These are phyloP conservation scores for Octopus bimaculoides DNA, from an alignment of 1,140 invertebrate species.

Conservation along the genomic window DNA sequence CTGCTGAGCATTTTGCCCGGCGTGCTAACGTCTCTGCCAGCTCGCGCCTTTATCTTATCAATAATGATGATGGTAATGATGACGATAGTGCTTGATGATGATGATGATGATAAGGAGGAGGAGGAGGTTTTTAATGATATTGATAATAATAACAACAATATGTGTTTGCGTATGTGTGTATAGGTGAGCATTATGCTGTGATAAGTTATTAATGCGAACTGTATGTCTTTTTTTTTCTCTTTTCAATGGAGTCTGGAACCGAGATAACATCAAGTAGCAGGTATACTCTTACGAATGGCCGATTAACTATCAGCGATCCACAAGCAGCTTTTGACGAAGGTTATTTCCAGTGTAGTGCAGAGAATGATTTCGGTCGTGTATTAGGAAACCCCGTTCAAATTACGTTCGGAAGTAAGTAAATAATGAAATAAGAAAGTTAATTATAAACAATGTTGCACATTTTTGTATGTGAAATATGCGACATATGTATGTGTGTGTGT, in stretches of 20 bases:
- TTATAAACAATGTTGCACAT: background rate
- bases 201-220: too few relatives aligned
- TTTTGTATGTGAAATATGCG: background rate
- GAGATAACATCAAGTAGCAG: background rate
- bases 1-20: too few relatives aligned
- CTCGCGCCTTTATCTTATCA: too few relatives aligned
- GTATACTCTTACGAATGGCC: slow-evolving; percentile 32
- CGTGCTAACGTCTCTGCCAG: too few relatives aligned
- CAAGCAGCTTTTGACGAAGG: slow-evolving; percentile 20
- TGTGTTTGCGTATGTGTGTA: too few relatives aligned
- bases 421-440: background rate
- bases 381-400: slow-evolving; percentile 26
- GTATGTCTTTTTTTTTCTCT: too few relatives aligned
- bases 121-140: too few relatives aligned
- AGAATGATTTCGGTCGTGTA: slow-evolving; percentile 28
- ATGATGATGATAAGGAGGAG: too few relatives aligned
- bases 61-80: too few relatives aligned
- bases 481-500: background rate
- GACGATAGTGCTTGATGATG: too few relatives aligned
- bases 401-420: slow-evolving; percentile 35
- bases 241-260: background rate
- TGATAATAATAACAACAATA: too few relatives aligned
- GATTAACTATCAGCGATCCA: slow-evolving; percentile 31
- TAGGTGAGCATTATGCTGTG: too few relatives aligned
- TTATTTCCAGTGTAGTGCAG: slow-evolving; percentile 32